Evolutionary conservation across 1,140 invertebrate species (phyloP).

Genomic region (Pseudomyrmex sp.): DNA sequence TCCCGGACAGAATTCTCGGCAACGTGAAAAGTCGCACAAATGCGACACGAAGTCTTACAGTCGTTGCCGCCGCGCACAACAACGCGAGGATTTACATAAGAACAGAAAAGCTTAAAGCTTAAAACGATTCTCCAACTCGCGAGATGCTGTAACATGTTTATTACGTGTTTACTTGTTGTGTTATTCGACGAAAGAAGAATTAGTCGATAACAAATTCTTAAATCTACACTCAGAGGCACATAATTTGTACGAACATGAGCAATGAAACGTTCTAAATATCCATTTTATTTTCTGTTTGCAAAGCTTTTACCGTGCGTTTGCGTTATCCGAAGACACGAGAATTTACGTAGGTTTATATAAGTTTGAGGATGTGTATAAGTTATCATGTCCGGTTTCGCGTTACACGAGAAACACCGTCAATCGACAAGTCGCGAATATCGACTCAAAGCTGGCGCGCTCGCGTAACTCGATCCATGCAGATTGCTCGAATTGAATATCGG

Average conservation of each 20-base stretch:
- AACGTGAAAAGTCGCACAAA: constrained; percentile 32
- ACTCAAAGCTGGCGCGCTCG: neutral
- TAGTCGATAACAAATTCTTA: neutral
- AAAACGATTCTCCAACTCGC: constrained; percentile 4
- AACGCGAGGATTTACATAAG: constrained; percentile 43
- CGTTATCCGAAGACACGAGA: neutral
- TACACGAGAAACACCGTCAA: constrained; percentile 12
- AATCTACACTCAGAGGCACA: neutral
- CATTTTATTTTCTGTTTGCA: neutral
- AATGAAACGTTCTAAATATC: too few relatives aligned
- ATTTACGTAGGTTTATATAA: neutral
- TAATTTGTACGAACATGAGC: neutral
- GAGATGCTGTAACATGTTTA: constrained; percentile 10
- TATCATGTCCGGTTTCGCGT: neutral
- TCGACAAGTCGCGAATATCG: constrained; percentile 10
- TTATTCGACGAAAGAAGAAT: neutral
- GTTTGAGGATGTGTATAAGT: neutral
- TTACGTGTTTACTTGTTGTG: constrained; percentile 9
- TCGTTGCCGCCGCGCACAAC: constrained; percentile 4
- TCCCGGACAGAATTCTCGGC: constrained; percentile 9
- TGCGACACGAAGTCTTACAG: constrained; percentile 20
- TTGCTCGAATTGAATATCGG: constrained; percentile 70
- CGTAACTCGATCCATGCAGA: constrained; percentile 67
- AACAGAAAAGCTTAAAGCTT: constrained; percentile 31
- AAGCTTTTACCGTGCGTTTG: too few relatives aligned